Evolutionary conservation across 2,888 invertebrate species (phyloP), one percentile per base, ranked within the genome.

Genomic region (Tipula helvola): DNA sequence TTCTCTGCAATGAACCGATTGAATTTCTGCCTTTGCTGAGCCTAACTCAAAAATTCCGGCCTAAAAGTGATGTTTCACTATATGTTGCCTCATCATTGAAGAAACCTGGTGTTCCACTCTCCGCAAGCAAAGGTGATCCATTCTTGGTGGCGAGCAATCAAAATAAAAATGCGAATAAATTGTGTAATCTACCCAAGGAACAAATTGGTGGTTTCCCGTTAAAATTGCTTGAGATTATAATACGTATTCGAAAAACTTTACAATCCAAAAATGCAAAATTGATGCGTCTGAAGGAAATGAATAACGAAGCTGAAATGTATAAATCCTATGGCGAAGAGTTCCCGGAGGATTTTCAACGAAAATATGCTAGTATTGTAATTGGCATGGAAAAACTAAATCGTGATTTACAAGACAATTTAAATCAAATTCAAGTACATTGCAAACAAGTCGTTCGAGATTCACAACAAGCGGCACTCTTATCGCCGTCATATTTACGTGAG

Each of bases 381-480:
- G 97, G 98, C 88, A 93, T 99, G 89, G 98, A 98, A 90, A 95
- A 95, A 89, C 94, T 99, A 92, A 99, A 99, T 91, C 94, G 94
- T 89, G 97, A 98, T 90, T 93, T 99, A 88, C 96, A 97, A 90
- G 95, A 95, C 88, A 96, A 96, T 90, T 93, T 98, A 86, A 96
- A 96, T 90, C 96, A 96, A 89, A 96, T 98, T 86, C 97, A 98
- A 91, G 93, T 94, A 87, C 95, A 95, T 89, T 97, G 97, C 89
- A 95, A 95, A 88, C 96, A 97, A 92, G 94, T 98, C 89, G 96
- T 97, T 0, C 97, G 97, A 0, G 97, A 97, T 87, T 96, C 97
- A 41, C 96, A 96, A 89, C 94, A 94, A 47, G 96, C 95, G 88
- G 96, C 97, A 0, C 96, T 98, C 95, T 92, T 98, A 87, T 96